Base-by-base conservation (phyloP, 2,113 vertebrate genomes). In the Dryoscopus gambensis region DNA sequence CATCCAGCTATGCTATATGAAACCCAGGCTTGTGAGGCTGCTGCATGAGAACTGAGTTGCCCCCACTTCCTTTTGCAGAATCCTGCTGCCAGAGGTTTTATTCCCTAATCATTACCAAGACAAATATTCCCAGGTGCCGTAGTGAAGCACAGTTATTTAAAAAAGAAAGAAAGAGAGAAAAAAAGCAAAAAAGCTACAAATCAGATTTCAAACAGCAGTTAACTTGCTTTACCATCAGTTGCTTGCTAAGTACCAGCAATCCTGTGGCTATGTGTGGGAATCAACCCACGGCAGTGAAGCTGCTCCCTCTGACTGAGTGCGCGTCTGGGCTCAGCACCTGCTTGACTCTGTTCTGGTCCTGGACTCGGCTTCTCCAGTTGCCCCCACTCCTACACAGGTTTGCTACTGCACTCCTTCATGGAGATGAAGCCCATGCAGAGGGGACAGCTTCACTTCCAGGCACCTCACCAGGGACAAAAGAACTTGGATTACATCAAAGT, bases 321-420 rank as follows among this genome's bases (percentile, higher is more conserved):
- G 35, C 7, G 17, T 21, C 6, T 25, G n/a, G 3, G 3, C 52
- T 24, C 4, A 18, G 22, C 35, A 4, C 22, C 55, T 55, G 11
- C 78, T 60, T 35, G 37, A 8, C 52, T 62, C 35, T 24, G 1
- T 47, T 49, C 50, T 65, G 13, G n/a, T 46, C 42, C 56, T 9
- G 15, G 69, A 27, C 31, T 53, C 3, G 0, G 10, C 46, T 79
- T 67, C 39, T 90, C 46, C 44, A 7, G 39, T 5, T 3, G 1
- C 6, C 21, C 22, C 21, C 20, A 20, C 17, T 2, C 5, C 24
- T 7, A 63, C 35, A 39, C 2, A 31, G 2, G 0, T 46, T 69
- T 44, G 16, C 77, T 50, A 1, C 52, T 50, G 25, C 30, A 3
- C 33, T 19, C 12, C 11, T n/a, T 40, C 19, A 4, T 8, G 27